Percentiles rank a stretch among this genome's conserved stretches.
Conservation (phyloP, 2,888 invertebrate species). For the Nesidiocoris tenuis region DNA sequence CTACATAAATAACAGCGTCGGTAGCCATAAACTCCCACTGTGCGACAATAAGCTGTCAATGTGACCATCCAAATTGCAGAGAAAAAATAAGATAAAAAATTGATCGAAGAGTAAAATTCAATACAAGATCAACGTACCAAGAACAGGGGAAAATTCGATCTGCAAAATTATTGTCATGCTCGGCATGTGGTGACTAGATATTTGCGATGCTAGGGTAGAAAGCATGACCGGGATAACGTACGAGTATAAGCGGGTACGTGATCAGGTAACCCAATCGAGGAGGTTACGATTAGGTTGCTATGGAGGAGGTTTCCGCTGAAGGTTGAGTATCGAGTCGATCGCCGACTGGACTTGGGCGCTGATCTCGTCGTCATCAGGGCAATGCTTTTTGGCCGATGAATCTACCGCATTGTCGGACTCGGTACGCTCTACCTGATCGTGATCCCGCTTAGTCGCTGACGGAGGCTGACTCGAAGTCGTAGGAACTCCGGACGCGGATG, state of each 20-base stretch:
- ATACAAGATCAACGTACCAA: too few relatives aligned
- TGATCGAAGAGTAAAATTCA: too few relatives aligned
- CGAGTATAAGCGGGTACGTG: background rate
- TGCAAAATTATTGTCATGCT: too few relatives aligned
- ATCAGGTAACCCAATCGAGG: conserved; percentile 11
- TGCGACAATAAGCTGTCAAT: too few relatives aligned
- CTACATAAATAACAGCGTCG: too few relatives aligned
- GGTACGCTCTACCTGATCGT: conserved; percentile 37
- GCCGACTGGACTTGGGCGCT: conserved; percentile 77
- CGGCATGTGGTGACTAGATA: too few relatives aligned
- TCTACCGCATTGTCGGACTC: conserved; percentile 69
- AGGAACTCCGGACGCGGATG: conserved; percentile 30
- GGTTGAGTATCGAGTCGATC: conserved; percentile 74
- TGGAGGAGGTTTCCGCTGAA: conserved; percentile 57
- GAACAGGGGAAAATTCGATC: too few relatives aligned
- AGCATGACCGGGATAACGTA: background rate
- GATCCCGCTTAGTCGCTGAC: conserved; percentile 46
- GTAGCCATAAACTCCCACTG: too few relatives aligned
- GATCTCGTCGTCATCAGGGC: conserved; percentile 63
- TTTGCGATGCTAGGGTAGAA: too few relatives aligned
- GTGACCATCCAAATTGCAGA: too few relatives aligned
- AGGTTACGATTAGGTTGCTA: conserved; percentile 13
- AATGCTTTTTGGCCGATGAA: conserved; percentile 68
- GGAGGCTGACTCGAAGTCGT: conserved; percentile 10
- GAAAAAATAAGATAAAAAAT: too few relatives aligned